phyloP scores from a whole-genome alignment of 2,888 invertebrate species.

The Ernsta delagoae region DNA sequence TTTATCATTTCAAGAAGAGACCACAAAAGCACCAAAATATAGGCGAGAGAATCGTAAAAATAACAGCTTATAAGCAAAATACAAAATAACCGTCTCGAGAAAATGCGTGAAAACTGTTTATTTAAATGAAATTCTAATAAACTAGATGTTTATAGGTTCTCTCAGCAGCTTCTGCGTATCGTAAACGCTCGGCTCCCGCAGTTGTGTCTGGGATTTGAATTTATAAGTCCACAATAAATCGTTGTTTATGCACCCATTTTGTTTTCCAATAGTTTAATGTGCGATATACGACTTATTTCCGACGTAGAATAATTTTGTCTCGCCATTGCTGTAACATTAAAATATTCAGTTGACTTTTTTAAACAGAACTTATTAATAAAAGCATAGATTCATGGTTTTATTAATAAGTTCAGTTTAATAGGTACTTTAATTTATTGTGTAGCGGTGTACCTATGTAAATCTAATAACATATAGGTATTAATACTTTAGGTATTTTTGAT shows the following conservation, averaged over 20 bases:
- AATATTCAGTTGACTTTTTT: too few relatives aligned
- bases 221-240: constrained; percentile 67
- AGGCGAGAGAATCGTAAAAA: not conserved
- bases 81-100: too few relatives aligned
- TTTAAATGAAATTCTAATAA: constrained; percentile 42
- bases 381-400: too few relatives aligned
- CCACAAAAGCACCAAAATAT: not conserved
- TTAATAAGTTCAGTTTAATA: too few relatives aligned
- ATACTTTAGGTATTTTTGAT: too few relatives aligned
- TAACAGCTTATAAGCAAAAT: not conserved
- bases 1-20: not conserved
- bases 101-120: constrained; percentile 4
- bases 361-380: too few relatives aligned
- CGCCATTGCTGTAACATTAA: too few relatives aligned
- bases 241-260: constrained; percentile 59
- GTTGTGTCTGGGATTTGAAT: constrained; percentile 58
- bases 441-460: too few relatives aligned
- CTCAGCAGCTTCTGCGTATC: constrained; percentile 28
- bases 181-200: constrained; percentile 15
- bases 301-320: not conserved
- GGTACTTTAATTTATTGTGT: too few relatives aligned
- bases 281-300: constrained; percentile 39
- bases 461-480: too few relatives aligned
- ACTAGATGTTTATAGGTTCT: constrained; percentile 41
- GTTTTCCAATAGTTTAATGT: constrained; percentile 48